Conservation (phyloP, 2,797 vertebrate species). For the Acanthopagrus latus region DNA sequence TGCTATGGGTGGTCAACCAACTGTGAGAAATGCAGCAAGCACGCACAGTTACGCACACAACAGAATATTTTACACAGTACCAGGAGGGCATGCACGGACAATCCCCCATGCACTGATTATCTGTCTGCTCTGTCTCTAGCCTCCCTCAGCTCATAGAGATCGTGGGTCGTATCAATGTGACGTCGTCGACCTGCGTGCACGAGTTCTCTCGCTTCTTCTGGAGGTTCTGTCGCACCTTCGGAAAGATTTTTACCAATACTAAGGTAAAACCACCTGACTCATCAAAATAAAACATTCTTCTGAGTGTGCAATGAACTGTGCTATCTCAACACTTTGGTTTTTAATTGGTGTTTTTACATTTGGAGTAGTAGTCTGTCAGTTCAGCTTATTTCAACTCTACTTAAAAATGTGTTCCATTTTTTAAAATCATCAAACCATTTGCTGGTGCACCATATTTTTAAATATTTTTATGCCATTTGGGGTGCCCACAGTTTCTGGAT, state of each 20-base stretch:
- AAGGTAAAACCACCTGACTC: constrained; percentile 63
- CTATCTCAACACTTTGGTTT: too few relatives aligned
- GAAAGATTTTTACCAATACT: constrained; percentile 99
- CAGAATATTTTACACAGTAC: not conserved
- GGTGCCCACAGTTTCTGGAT: too few relatives aligned
- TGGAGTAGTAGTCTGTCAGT: too few relatives aligned
- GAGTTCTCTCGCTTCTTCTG: constrained; percentile 99
- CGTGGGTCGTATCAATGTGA: constrained; percentile 96
- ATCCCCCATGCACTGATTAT: not conserved
- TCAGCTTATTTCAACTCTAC: too few relatives aligned
- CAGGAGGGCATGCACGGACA: not conserved
- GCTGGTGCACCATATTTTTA: too few relatives aligned
- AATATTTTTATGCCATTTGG: too few relatives aligned
- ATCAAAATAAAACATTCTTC: not conserved
- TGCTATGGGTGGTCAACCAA: constrained; percentile 99
- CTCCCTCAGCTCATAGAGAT: constrained; percentile 97
- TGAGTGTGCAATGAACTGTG: not conserved
- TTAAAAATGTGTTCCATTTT: too few relatives aligned
- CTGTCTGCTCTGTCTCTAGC: constrained; percentile 75
- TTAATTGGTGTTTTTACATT: too few relatives aligned
- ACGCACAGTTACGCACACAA: not conserved
- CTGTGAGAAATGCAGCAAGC: constrained; percentile 87
- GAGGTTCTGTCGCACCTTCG: constrained; percentile 97
- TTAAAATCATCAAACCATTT: too few relatives aligned
- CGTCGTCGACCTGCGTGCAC: constrained; percentile 96